Conservation (phyloP, 2,888 invertebrate species). For the Lypha dubia region DNA sequence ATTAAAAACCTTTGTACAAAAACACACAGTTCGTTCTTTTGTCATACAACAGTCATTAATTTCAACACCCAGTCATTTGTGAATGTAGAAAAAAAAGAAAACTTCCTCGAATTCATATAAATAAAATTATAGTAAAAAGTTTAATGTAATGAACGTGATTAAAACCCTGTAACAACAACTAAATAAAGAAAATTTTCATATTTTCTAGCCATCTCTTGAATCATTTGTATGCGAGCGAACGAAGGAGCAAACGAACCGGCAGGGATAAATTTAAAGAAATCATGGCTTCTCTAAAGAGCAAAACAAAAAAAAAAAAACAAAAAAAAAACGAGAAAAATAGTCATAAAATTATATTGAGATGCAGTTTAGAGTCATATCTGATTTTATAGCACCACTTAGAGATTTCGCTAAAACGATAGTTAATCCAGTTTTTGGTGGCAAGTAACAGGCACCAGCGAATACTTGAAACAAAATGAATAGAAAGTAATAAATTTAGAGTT, state of each 20-base stretch:
- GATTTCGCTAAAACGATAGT: constrained; percentile 73
- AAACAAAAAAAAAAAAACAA: too few species aligned
- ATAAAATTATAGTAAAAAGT: constrained; percentile 60
- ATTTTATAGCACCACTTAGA: constrained; percentile 73
- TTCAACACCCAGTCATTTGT: constrained; percentile 34
- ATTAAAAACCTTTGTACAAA: constrained; percentile 64
- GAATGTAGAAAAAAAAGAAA: constrained; percentile 28
- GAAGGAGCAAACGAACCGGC: neutral
- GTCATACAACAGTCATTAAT: constrained; percentile 44
- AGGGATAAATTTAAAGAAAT: constrained; percentile 36
- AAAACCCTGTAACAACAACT: constrained; percentile 41
- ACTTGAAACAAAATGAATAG: constrained; percentile 59
- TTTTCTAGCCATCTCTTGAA: neutral
- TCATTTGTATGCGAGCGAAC: constrained; percentile 42
- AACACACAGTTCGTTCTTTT: constrained; percentile 49
- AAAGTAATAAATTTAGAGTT: constrained; percentile 75
- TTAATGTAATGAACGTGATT: constrained; percentile 72
- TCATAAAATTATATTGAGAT: constrained; percentile 69
- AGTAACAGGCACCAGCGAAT: constrained; percentile 30
- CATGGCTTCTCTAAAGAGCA: constrained; percentile 32
- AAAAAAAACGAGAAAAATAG: too few species aligned
- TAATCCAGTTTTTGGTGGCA: constrained; percentile 62
- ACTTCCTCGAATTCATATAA: constrained; percentile 51
- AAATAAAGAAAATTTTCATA: constrained; percentile 27
- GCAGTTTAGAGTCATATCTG: constrained; percentile 53